phyloP scores from a whole-genome alignment of 2,797 vertebrate genomes.

The Macrochelys suwanniensis region DNA sequence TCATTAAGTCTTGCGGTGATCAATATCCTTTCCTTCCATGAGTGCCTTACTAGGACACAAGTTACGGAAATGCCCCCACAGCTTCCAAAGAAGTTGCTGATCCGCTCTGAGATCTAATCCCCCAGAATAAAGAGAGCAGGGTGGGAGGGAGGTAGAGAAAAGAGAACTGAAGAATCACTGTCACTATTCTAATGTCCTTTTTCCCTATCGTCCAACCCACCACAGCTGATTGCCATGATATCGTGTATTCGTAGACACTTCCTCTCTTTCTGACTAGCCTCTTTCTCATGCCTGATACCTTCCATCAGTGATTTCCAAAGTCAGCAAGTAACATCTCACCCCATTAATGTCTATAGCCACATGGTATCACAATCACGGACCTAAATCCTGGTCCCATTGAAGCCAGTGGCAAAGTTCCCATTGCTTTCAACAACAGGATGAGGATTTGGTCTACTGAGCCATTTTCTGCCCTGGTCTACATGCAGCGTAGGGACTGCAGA shows the following conservation, averaged over 20 bases:
- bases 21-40: slow-evolving; percentile 48
- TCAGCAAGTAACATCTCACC: neutral
- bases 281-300: neutral
- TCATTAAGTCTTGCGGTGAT: neutral
- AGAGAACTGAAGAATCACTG: neutral
- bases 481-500: neutral
- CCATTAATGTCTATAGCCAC: neutral
- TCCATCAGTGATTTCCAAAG: neutral
- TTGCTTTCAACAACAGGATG: neutral
- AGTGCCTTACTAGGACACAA: neutral
- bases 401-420: neutral
- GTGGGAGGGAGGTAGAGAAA: neutral
- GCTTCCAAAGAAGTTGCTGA: neutral
- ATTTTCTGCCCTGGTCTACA: neutral
- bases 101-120: neutral
- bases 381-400: neutral
- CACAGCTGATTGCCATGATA: neutral
- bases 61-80: neutral
- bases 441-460: neutral
- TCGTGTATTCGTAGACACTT: neutral
- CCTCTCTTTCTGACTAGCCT: neutral
- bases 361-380: neutral
- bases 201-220: neutral
- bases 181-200: neutral
- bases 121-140: neutral